Percentiles rank a stretch among this genome's conserved stretches.
phyloP scores from a whole-genome alignment of 2,888 invertebrate genomes.

The Luffia ferchaultella region DNA sequence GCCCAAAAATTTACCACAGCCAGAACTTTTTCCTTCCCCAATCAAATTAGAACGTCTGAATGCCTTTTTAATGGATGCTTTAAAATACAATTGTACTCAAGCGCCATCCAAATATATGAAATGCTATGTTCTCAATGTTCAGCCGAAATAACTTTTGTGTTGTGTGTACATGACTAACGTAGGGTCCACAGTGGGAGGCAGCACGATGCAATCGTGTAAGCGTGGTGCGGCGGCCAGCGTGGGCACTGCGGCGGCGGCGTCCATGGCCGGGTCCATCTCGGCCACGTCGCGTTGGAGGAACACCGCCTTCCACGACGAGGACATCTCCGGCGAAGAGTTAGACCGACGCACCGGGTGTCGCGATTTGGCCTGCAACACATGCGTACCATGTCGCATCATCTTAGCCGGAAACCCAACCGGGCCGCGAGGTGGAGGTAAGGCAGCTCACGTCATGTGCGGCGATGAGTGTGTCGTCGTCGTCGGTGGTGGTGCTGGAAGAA shows the following conservation, averaged over 20 bases:
- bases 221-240: conserved; percentile 28
- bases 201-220: neutral
- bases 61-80: too few relatives aligned
- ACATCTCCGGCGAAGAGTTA: conserved; percentile 94
- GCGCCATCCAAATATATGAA: too few relatives aligned
- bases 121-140: too few relatives aligned
- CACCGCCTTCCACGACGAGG: conserved; percentile 83
- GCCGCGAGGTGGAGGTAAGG: too few relatives aligned
- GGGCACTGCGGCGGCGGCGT: conserved; percentile 7
- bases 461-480: conserved; percentile 58
- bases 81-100: too few relatives aligned
- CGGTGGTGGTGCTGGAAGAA: conserved; percentile 43
- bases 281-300: conserved; percentile 29
- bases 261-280: conserved; percentile 10
- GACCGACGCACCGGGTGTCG: conserved; percentile 87
- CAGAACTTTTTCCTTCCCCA: too few relatives aligned
- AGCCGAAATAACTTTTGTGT: too few relatives aligned
- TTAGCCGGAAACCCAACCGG: too few relatives aligned
- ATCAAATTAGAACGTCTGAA: too few relatives aligned
- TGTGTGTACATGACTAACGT: too few relatives aligned
- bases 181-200: neutral
- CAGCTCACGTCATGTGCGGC: conserved; percentile 34
- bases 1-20: too few relatives aligned
- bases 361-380: conserved; percentile 53
- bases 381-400: conserved; percentile 27